These are phyloP conservation scores for Eupristina koningsbergeri DNA, from an alignment of 1,140 invertebrate genomes.

Conservation along the genomic window DNA sequence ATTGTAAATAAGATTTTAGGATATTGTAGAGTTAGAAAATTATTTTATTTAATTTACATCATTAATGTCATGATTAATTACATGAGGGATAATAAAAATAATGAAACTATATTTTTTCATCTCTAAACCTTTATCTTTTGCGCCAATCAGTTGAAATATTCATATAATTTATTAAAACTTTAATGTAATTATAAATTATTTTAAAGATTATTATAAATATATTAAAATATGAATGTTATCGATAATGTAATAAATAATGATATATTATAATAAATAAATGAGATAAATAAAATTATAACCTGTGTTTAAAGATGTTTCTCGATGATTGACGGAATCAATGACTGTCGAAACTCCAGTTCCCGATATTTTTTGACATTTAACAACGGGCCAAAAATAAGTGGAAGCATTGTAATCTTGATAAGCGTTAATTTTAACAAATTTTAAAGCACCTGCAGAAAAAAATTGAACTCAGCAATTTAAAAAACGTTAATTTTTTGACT, in stretches of 20 bases:
- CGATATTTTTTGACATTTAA: slow-evolving; percentile 45
- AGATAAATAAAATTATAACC: slow-evolving; percentile 20
- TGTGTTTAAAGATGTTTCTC: not conserved
- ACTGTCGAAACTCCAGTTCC: not conserved
- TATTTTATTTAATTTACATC: too few species aligned
- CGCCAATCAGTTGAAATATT: too few species aligned
- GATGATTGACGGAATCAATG: slow-evolving; percentile 2
- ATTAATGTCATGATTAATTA: too few species aligned
- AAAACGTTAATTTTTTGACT: slow-evolving; percentile 7
- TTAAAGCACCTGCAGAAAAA: slow-evolving; percentile 34
- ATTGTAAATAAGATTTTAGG: not conserved
- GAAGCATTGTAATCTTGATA: slow-evolving; percentile 24
- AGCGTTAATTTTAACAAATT: slow-evolving; percentile 26
- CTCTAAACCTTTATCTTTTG: too few species aligned
- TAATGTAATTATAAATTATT: not conserved
- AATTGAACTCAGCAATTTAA: slow-evolving; percentile 2
- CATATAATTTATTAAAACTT: too few species aligned
- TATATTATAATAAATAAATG: too few species aligned
- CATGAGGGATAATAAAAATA: too few species aligned
- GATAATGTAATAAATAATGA: too few species aligned
- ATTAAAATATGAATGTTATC: too few species aligned
- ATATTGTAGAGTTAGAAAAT: not conserved
- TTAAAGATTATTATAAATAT: not conserved
- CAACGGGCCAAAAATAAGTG: slow-evolving; percentile 29
- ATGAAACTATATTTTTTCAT: too few species aligned